phyloP scores from a whole-genome alignment of 1,140 invertebrate species.

The Neodiprion virginianus region DNA sequence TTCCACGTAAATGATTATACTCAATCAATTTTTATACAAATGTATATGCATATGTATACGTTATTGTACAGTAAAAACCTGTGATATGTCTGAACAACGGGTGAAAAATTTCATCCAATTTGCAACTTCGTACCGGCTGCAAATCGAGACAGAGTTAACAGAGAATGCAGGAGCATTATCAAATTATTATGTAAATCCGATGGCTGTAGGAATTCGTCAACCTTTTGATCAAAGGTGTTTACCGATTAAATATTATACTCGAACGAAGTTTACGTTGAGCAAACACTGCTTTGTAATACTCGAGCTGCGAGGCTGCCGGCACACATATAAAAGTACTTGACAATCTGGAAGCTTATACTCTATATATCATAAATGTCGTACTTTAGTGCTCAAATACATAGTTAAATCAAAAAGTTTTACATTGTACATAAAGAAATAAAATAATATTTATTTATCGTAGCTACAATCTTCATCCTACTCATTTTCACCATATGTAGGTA shows the following conservation, averaged over 20 bases:
- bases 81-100: too few species aligned
- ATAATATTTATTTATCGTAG: conserved; percentile 14
- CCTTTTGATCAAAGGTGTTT: neutral
- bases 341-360: neutral
- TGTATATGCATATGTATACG: too few species aligned
- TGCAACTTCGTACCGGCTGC: too few species aligned
- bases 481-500: too few species aligned
- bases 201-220: neutral
- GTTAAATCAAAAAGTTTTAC: conserved; percentile 1
- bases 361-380: neutral
- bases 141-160: too few species aligned
- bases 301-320: neutral
- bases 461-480: neutral
- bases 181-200: too few species aligned
- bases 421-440: neutral
- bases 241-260: neutral
- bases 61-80: too few species aligned
- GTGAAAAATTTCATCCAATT: too few species aligned
- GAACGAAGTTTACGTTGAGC: too few species aligned
- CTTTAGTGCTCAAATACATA: neutral
- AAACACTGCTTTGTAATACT: too few species aligned
- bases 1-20: neutral
- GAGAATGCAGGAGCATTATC: too few species aligned
- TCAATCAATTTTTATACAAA: neutral
- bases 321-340: neutral